Evolutionary conservation across 2,113 vertebrate genomes (phyloP), one percentile per base, ranked within the genome.

Genomic region (Misgurnus anguillicaudatus): DNA sequence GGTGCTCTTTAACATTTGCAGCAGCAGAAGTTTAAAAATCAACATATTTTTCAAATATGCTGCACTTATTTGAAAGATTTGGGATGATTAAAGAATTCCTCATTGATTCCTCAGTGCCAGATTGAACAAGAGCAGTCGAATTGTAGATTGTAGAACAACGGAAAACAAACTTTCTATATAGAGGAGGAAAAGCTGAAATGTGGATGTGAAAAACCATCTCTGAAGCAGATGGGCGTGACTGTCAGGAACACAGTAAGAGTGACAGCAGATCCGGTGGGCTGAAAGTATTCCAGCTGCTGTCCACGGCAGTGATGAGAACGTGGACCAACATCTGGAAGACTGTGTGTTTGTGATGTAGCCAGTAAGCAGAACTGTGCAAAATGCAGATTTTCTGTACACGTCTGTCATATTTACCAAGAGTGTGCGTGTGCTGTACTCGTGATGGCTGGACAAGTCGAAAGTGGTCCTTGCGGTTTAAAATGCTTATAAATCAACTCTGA

Each of bases 251-350:
- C 71, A 57, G 57, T 17, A 39, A 82, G 74, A 85, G 83, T 83
- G 85, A 83, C 83, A 79, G 62, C 85, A 60, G 81, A 77, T 88
- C 81, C 86, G 85, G 87, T 64, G 82, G 79, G 68, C 79, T 76
- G 84, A 75, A 75, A 58, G 72, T 62, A 89, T 82, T 76, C 75
- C 86, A 84, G 84, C 79, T 87, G 80, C 82, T 79, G 78, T 85
- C 86, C 85, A 87, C 81, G 82, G 82, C 87, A 88, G 86, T 90
- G 88, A 90, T 89, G 78, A 24, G 72, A 85, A 79, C 77, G 81
- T 87, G 85, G 73, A 83, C 65, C 61, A 80, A 74, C 67, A 19
- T 64, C 72, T 71, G 71, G 62, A 62, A 58, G 84, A 86, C 42
- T 53, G 71, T 68, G 57, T 31, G 21, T 64, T 69, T 77, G 17